These are phyloP conservation scores for Schizopygopsis malacanthus DNA, from an alignment of 2,797 vertebrate genomes.

Conservation along the genomic window DNA sequence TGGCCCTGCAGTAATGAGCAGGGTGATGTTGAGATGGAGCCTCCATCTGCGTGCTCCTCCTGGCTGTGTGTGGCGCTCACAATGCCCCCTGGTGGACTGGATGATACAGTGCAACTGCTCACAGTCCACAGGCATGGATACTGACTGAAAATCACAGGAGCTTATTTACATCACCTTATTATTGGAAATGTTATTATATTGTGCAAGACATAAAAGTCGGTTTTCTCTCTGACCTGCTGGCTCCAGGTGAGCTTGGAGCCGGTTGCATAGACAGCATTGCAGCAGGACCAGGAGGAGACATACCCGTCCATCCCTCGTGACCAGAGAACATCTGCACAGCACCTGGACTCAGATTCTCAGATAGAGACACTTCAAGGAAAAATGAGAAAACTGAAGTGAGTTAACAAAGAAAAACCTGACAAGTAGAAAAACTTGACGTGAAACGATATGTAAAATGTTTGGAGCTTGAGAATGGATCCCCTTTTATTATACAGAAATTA, in stretches of 20 bases:
- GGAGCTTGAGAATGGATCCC: not conserved
- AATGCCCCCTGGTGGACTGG: slow-evolving; percentile 68
- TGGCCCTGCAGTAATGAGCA: slow-evolving; percentile 75
- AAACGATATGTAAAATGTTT: not conserved
- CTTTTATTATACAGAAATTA: not conserved
- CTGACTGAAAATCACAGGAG: slow-evolving; percentile 76
- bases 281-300: slow-evolving; percentile 78
- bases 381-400: not conserved
- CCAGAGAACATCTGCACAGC: slow-evolving; percentile 82
- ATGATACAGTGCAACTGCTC: slow-evolving; percentile 80
- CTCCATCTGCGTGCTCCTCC: slow-evolving; percentile 70
- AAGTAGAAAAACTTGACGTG: not conserved
- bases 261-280: slow-evolving; percentile 78
- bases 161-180: not conserved
- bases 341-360: slow-evolving; percentile 76
- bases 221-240: slow-evolving; percentile 67
- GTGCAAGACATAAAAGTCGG: not conserved
- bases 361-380: slow-evolving; percentile 74
- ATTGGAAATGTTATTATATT: slow-evolving; percentile 26
- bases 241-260: slow-evolving; percentile 73
- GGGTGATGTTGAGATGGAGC: slow-evolving; percentile 71
- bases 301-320: slow-evolving; percentile 84
- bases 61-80: slow-evolving; percentile 68
- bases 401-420: not conserved
- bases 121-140: slow-evolving; percentile 92